A percentile compares a stretch with the other conserved stretches of the same genome.
Evolutionary conservation across 2,797 vertebrate genomes (phyloP).

Genomic region (Pipistrellus kuhlii): DNA sequence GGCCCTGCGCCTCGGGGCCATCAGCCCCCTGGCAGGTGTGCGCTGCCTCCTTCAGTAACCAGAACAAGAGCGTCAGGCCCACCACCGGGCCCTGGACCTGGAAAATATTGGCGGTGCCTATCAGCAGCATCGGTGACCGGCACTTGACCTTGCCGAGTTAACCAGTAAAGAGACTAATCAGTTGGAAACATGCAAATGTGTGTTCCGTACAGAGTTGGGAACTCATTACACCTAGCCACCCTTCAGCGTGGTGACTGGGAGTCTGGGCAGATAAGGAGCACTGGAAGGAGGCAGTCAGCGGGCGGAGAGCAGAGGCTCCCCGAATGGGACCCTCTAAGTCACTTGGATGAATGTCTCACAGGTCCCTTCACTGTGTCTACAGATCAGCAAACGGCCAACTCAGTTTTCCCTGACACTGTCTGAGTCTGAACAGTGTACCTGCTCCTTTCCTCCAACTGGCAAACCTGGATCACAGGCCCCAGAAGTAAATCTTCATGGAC

Average conservation of each 20-base stretch:
- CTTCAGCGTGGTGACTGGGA: conserved; percentile 70
- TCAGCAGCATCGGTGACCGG: conserved; percentile 73
- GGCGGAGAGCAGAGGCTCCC: background rate
- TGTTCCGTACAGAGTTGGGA: conserved; percentile 77
- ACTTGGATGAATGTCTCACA: conserved; percentile 6
- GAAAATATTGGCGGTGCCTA: conserved; percentile 54
- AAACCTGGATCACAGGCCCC: background rate
- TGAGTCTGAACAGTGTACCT: background rate
- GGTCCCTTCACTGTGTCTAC: background rate
- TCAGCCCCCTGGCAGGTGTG: background rate
- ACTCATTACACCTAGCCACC: conserved; percentile 76
- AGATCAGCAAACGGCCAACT: conserved; percentile 7
- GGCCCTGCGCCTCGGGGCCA: background rate
- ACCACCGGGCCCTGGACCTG: conserved; percentile 11
- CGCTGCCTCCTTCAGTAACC: background rate
- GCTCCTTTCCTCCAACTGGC: background rate
- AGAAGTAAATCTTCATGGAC: background rate
- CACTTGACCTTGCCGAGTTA: conserved; percentile 80
- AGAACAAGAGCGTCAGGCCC: background rate
- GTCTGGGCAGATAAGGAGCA: conserved; percentile 77
- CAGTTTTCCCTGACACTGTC: no score
- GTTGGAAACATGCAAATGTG: conserved; percentile 82
- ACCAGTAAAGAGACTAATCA: conserved; percentile 82
- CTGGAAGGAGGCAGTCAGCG: background rate
- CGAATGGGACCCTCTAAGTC: background rate